A percentile compares a stretch with the other conserved stretches of the same genome.
Evolutionary conservation across 1,140 invertebrate species (phyloP).

Genomic region (Triops cancriformis): DNA sequence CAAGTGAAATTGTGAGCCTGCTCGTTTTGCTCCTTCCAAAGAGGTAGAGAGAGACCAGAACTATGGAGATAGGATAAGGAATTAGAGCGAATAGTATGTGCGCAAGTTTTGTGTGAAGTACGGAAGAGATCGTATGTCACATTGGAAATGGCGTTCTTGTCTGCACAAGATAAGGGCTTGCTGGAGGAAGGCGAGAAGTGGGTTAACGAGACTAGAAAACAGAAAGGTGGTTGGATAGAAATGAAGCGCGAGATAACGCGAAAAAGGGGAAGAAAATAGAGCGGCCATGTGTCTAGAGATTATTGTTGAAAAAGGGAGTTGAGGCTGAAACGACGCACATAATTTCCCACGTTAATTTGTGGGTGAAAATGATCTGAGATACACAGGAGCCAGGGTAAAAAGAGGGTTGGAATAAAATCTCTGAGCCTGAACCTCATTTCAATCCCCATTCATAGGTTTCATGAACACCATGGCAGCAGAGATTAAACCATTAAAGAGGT

Average conservation of each 20-base stretch:
- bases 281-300: neutral
- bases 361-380: too few relatives aligned
- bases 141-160: neutral
- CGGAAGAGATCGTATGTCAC: neutral
- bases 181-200: neutral
- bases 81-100: neutral
- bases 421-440: too few relatives aligned
- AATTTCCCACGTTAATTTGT: too few relatives aligned
- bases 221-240: neutral
- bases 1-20: too few relatives aligned
- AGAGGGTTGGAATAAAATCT: too few relatives aligned
- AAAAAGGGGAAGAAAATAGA: neutral
- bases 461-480: too few relatives aligned
- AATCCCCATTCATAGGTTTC: too few relatives aligned
- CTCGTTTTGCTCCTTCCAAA: neutral
- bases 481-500: too few relatives aligned
- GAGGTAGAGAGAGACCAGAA: too few relatives aligned
- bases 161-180: neutral
- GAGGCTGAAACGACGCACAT: too few relatives aligned
- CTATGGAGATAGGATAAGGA: neutral
- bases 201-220: neutral
- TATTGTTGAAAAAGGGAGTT: neutral
- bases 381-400: too few relatives aligned
- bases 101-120: neutral
- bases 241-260: neutral